These are phyloP conservation scores for Papilio xuthus DNA, from an alignment of 1,140 invertebrate species.

Conservation along the genomic window DNA sequence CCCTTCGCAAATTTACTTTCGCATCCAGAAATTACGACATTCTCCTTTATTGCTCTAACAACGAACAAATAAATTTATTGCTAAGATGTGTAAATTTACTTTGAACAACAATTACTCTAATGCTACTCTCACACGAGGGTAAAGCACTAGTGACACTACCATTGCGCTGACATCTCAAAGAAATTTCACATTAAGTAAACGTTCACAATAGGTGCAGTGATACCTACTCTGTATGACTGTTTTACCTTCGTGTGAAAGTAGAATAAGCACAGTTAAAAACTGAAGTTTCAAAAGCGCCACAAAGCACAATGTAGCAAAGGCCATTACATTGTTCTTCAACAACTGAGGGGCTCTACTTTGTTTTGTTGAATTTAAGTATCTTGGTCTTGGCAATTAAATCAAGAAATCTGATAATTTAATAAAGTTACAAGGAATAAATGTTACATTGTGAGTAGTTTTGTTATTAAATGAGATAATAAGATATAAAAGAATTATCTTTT, in stretches of 20 bases:
- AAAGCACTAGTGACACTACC: too few species aligned
- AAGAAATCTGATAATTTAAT: neutral
- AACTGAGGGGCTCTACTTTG: neutral
- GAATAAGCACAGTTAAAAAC: neutral
- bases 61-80: neutral
- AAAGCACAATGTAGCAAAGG: neutral
- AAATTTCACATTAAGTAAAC: too few species aligned
- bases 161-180: too few species aligned
- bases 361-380: neutral
- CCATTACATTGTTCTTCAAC: neutral
- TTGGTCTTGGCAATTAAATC: neutral
- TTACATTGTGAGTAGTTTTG: neutral
- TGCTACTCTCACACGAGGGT: too few species aligned
- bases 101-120: neutral
- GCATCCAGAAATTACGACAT: neutral
- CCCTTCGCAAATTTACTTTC: slow-evolving; percentile 17
- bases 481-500: too few species aligned
- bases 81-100: neutral
- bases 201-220: too few species aligned
- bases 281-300: neutral
- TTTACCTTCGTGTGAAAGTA: too few species aligned
- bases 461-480: too few species aligned
- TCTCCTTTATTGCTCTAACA: neutral
- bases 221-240: too few species aligned
- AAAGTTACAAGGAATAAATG: neutral